Base-by-base conservation (phyloP, 2,113 vertebrate genomes). In the Platichthys flesus region DNA sequence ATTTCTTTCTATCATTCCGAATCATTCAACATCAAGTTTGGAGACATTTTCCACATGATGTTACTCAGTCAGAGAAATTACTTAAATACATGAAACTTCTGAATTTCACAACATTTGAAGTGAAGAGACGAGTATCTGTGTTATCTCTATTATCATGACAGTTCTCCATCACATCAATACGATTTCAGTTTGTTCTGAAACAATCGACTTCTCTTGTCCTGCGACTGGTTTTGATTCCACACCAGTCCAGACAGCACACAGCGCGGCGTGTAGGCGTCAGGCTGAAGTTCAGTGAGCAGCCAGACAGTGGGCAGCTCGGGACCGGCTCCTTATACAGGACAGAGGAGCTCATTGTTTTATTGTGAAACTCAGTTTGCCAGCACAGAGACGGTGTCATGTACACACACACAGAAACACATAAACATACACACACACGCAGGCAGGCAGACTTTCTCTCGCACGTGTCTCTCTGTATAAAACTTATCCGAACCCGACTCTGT, bases 311-410 rank as follows among this genome's bases (percentile, higher is more conserved):
- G 67, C 14, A 21, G 57, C 69, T 58, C 42, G 8, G 26, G 14
- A 52, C 56, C 51, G n/a, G 31, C 31, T 26, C 71, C 59, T 75
- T 40, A 10, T 15, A 35, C 56, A 14, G 54, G 20, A 84, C 61
- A 76, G 35, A 67, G 74, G 66, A 35, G 3, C 28, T 60, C 62
- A 55, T 67, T 79, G 67, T 82, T 77, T 59, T 59, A 60, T 69
- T 69, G 55, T 81, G 67, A 72, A 74, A 75, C 31, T 15, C 49
- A 37, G 35, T 71, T 64, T 20, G 71, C 40, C 40, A 65, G 15
- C 67, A 51, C 18, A 31, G 31, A 42, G 40, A 1, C 18, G 42
- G n/a, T 8, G 23, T 47, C 57, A 4, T 8, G 47, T 45, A 37
- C 4, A n/a, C 16, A 61, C n/a, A 21, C n/a, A 54, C 16, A 61